phyloP scores from a whole-genome alignment of 92 coral and sea anemone species.

The Zoanthus solanderi region DNA sequence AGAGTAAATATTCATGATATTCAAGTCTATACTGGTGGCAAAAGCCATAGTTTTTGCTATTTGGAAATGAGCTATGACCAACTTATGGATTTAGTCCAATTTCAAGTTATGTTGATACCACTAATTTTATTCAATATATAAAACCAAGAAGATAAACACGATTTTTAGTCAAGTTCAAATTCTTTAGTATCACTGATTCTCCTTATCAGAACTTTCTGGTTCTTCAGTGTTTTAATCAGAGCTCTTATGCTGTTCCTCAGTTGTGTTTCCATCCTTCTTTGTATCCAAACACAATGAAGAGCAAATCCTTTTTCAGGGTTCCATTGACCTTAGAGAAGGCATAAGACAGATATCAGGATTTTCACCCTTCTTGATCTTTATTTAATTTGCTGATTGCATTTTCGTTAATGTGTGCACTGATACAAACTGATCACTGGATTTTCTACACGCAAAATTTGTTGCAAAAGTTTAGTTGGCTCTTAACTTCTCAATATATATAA shows the following conservation, averaged over 20 bases:
- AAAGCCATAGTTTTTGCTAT: background rate
- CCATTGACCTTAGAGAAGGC: background rate
- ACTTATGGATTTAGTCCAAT: background rate
- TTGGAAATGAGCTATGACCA: background rate
- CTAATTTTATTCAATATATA: background rate
- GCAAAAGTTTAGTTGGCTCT: no score
- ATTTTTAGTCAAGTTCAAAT: no score
- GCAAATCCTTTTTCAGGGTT: slow-evolving; percentile 8
- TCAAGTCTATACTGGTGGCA: background rate
- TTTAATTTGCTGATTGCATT: slow-evolving; percentile 17
- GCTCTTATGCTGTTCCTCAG: background rate
- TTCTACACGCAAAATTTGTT: slow-evolving; percentile 29
- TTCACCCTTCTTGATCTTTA: slow-evolving; percentile 25
- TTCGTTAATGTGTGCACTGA: background rate
- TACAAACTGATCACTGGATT: slow-evolving; percentile 23
- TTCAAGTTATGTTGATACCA: background rate
- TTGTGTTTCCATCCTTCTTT: background rate
- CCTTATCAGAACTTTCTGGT: background rate
- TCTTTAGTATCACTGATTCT: background rate
- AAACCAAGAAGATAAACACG: background rate
- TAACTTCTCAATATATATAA: no score
- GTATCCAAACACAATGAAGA: background rate
- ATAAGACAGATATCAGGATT: slow-evolving; percentile 11
- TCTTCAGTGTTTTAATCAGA: background rate
- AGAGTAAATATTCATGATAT: no score